Base-by-base conservation (phyloP, 2,113 vertebrate genomes). In the Chaetorhynchus papuensis region DNA sequence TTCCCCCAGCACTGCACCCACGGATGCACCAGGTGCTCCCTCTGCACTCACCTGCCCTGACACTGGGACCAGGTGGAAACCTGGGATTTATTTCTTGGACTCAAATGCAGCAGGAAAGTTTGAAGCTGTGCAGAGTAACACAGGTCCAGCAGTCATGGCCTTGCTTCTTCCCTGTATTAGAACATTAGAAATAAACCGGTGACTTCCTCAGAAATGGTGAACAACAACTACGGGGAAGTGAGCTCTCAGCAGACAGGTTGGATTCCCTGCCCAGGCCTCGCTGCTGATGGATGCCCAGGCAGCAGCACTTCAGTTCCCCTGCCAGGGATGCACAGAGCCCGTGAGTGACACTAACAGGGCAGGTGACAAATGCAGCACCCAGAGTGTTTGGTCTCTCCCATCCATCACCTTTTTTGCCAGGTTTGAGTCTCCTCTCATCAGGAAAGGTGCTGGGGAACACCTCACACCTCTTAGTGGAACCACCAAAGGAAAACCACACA, bases 321-420 rank as follows among this genome's bases (percentile, higher is more conserved):
- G 2, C 6, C 6, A 5, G 42, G 18, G 37, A 15, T 4, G 37
- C 18, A 4, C 64, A 14, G 69, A 14, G 75, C 5, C 57, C 5
- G 0, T 1, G 1, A 0, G 1, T 3, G 44, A 11, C 53, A 3
- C 63, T 4, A 2, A 9, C 22, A 9, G 50, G 7, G 26, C 47
- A 9, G 66, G 37, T 28, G 79, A 75, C 65, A 88, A 61, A 54
- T 4, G 13, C 71, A 15, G 16, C 3, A 0, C 63, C 39, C 8
- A 0, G 7, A 23, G 44, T 1, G 5, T 4, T 54, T 9, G 6
- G 10, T 47, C 47, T 45, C 42, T 41, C n/a, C 68, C 61, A 16
- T 33, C 69, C 74, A 42, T 54, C 78, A 21, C 23, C 11, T 2
- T 6, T 47, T n/a, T 23, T 16, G n/a, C 42, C 85, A 23, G 13